Percentiles rank a stretch among this genome's conserved stretches.
These are phyloP conservation scores for Centropristis striata DNA, from an alignment of 2,113 vertebrate species.

Conservation along the genomic window DNA sequence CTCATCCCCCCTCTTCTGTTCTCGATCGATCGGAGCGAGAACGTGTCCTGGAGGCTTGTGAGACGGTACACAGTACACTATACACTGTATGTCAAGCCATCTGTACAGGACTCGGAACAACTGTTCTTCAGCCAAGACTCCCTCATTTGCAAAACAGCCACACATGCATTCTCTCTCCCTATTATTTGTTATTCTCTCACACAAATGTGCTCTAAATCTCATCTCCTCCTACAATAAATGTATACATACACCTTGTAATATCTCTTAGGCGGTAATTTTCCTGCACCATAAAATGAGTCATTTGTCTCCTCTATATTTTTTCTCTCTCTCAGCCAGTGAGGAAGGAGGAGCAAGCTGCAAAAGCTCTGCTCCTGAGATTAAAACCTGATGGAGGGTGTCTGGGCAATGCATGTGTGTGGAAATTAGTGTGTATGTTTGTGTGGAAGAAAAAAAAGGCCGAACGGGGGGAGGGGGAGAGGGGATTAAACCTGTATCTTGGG, in stretches of 20 bases:
- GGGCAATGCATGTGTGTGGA: conserved; percentile 22
- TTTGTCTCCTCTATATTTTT: conserved; percentile 73
- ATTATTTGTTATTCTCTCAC: conserved; percentile 61
- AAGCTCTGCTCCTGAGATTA: conserved; percentile 71
- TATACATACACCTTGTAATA: conserved; percentile 69
- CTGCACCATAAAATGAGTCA: conserved; percentile 68
- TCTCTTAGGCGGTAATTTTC: conserved; percentile 70
- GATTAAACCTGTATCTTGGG: conserved; percentile 57
- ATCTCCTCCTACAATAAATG: conserved; percentile 64
- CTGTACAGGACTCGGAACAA: conserved; percentile 37
- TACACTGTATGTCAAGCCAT: conserved; percentile 37
- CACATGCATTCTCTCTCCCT: conserved; percentile 4
- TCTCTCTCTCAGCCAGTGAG: conserved; percentile 27
- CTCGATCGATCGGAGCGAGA: conserved; percentile 46
- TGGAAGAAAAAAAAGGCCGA: neutral
- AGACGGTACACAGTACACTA: conserved; percentile 13
- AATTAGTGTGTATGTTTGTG: conserved; percentile 20
- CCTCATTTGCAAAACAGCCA: conserved; percentile 44
- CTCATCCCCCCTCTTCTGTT: conserved; percentile 31
- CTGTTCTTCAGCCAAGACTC: conserved; percentile 29
- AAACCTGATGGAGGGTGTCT: conserved; percentile 78
- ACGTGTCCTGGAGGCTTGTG: conserved; percentile 54
- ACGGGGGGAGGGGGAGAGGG: neutral
- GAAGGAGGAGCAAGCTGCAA: conserved; percentile 55
- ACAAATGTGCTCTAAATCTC: conserved; percentile 58